A percentile compares a stretch with the other conserved stretches of the same genome.
Evolutionary conservation across 2,888 invertebrate genomes (phyloP).

Genomic region (Sesamia inferens): DNA sequence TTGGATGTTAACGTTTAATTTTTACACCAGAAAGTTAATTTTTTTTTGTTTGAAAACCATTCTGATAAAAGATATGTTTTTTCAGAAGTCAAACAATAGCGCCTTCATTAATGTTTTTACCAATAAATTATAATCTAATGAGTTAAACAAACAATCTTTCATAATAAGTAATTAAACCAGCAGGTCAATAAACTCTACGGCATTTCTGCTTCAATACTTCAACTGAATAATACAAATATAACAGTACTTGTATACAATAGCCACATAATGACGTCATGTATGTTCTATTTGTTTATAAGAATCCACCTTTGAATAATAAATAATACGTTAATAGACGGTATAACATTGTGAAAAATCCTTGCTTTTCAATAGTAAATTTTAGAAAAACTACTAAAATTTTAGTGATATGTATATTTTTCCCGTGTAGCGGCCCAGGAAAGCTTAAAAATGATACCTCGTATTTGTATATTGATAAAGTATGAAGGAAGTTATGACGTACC

Average conservation of each 20-base stretch:
- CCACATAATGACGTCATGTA: constrained; percentile 10
- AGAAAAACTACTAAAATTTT: no score
- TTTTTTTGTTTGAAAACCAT: not conserved
- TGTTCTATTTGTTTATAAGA: constrained; percentile 2
- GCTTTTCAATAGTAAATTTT: not conserved
- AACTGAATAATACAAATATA: not conserved
- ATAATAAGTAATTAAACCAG: not conserved
- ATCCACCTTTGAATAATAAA: not conserved
- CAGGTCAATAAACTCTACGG: constrained; percentile 37
- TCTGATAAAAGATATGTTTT: not conserved
- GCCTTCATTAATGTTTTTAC: not conserved
- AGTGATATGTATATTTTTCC: no score
- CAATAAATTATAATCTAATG: not conserved
- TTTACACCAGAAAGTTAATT: no score
- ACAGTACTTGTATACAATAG: not conserved
- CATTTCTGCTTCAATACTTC: constrained; percentile 2
- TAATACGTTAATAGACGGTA: not conserved
- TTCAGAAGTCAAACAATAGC: not conserved
- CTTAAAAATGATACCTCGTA: no score
- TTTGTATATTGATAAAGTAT: no score
- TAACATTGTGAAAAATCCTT: not conserved
- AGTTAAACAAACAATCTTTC: constrained; percentile 1
- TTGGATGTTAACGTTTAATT: not conserved
- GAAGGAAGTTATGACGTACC: no score
- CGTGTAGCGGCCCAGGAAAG: no score